phyloP scores from a whole-genome alignment of 2,113 vertebrate genomes.

The Monarcha castaneiventris region DNA sequence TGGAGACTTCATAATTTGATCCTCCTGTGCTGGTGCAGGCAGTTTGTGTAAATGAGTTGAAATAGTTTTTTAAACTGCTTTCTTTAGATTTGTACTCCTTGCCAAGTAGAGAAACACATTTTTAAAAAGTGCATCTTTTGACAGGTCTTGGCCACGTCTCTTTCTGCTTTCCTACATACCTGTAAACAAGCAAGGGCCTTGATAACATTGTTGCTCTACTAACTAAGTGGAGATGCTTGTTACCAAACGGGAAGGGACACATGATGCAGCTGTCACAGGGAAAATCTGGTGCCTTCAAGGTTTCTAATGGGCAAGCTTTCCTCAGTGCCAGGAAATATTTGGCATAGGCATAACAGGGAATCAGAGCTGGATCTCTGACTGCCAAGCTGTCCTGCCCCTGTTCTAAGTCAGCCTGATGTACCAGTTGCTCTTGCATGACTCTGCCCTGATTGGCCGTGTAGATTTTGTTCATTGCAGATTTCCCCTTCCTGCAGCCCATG shows the following conservation, averaged over 20 bases:
- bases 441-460: not conserved
- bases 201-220: not conserved
- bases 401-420: not conserved
- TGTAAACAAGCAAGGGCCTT: conserved; percentile 42
- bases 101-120: conserved; percentile 42
- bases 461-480: not conserved
- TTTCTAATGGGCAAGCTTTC: conserved; percentile 1
- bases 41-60: conserved; percentile 48
- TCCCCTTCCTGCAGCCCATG: not conserved
- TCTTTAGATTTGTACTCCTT: conserved; percentile 16
- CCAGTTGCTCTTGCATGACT: not conserved
- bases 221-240: not conserved
- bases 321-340: not conserved
- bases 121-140: conserved; percentile 11
- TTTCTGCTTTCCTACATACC: conserved; percentile 22
- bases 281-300: conserved; percentile 1
- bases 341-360: not conserved
- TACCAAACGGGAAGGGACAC: not conserved
- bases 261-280: not conserved
- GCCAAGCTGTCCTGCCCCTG: not conserved
- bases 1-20: conserved; percentile 44
- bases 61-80: conserved; percentile 39
- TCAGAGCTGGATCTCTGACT: not conserved
- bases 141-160: conserved; percentile 38
- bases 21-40: conserved; percentile 25